These are phyloP conservation scores for Samia ricini DNA, from an alignment of 1,140 invertebrate genomes.

Conservation along the genomic window DNA sequence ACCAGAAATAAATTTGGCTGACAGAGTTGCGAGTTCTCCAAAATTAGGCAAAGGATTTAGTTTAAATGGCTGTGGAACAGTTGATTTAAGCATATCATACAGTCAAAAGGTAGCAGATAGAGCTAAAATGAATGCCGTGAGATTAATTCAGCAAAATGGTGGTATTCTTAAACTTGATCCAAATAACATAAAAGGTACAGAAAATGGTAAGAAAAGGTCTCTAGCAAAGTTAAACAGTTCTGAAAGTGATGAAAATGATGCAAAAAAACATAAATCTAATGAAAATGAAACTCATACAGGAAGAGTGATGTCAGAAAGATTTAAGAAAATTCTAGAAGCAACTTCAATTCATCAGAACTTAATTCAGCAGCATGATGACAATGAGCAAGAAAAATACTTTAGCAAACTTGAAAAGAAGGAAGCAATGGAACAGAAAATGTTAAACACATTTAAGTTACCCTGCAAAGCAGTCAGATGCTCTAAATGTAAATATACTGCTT, in stretches of 20 bases:
- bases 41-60: conserved; percentile 64
- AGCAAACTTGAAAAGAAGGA: conserved; percentile 93
- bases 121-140: conserved; percentile 84
- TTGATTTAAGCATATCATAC: conserved; percentile 82
- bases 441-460: conserved; percentile 87
- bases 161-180: conserved; percentile 83
- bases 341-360: conserved; percentile 88
- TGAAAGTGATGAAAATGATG: conserved; percentile 54
- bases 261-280: conserved; percentile 72
- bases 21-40: conserved; percentile 53
- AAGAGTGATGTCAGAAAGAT: conserved; percentile 80
- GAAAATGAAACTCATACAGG: conserved; percentile 63
- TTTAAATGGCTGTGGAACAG: conserved; percentile 69
- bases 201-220: conserved; percentile 78
- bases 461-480: conserved; percentile 93
- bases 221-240: conserved; percentile 72
- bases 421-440: conserved; percentile 95
- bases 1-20: conserved; percentile 39
- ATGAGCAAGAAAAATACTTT: conserved; percentile 92
- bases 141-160: conserved; percentile 81
- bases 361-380: conserved; percentile 84
- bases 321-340: conserved; percentile 88
- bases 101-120: conserved; percentile 76
- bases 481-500: conserved; percentile 93
- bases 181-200: conserved; percentile 80